A percentile compares a stretch with the other conserved stretches of the same genome.
Conservation (phyloP, 2,888 invertebrate genomes). For the Exocentrus adspersus region DNA sequence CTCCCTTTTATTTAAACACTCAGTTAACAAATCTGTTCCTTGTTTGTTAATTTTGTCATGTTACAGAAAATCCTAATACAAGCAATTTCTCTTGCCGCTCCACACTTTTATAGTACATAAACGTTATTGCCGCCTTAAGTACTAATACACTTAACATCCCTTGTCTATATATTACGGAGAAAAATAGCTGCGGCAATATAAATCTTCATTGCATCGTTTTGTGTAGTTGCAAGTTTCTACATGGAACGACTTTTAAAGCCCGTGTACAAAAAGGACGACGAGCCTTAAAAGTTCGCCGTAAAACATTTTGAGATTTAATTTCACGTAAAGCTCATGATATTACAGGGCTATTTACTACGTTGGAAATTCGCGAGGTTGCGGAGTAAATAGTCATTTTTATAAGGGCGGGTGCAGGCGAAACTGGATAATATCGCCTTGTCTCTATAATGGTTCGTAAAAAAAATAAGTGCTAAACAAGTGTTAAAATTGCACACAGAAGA, state of each 20-base stretch:
- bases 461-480: no score
- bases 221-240: slow-evolving; percentile 7
- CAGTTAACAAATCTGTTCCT: no score
- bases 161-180: background rate
- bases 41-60: no score
- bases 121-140: slow-evolving; percentile 3
- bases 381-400: slow-evolving; percentile 1
- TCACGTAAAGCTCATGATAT: slow-evolving; percentile 17
- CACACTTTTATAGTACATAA: background rate
- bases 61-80: background rate
- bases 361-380: background rate
- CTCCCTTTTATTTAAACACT: no score
- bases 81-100: background rate
- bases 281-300: slow-evolving; percentile 11
- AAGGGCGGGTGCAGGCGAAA: background rate
- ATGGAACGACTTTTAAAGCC: background rate
- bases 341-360: slow-evolving; percentile 14
- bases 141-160: slow-evolving; percentile 13
- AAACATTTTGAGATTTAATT: slow-evolving; percentile 22
- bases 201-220: slow-evolving; percentile 10
- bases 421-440: background rate
- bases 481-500: slow-evolving; percentile 19
- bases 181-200: slow-evolving; percentile 4
- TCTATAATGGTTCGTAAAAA: slow-evolving; percentile 7
- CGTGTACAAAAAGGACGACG: background rate